phyloP scores from a whole-genome alignment of 2,797 vertebrate species.

The Antrozous pallidus region DNA sequence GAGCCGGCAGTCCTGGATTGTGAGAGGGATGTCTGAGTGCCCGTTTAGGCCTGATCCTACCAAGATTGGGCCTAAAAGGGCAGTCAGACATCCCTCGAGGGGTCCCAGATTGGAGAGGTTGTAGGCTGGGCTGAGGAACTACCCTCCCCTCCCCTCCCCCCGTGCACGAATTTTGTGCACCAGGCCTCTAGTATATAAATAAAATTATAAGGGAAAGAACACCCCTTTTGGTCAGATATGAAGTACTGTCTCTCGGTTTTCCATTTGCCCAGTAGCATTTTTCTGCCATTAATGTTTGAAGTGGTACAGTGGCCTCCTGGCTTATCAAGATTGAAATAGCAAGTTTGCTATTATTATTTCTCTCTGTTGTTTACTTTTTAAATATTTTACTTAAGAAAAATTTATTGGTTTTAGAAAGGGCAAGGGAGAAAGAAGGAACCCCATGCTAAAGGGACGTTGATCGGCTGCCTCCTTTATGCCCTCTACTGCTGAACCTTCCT shows the following conservation, averaged over 20 bases:
- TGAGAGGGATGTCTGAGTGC: too few species aligned
- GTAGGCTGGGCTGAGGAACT: too few species aligned
- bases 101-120: too few species aligned
- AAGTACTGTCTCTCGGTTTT: not conserved
- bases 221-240: not conserved
- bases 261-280: not conserved
- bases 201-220: not conserved
- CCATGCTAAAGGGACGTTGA: not conserved
- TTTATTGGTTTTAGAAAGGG: not conserved
- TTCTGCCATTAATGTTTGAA: conserved; percentile 5
- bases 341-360: not conserved
- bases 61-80: too few species aligned
- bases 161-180: too few species aligned
- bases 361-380: not conserved
- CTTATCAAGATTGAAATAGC: not conserved
- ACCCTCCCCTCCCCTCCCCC: too few species aligned
- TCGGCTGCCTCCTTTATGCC: not conserved
- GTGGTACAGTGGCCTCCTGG: not conserved
- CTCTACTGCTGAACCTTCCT: not conserved
- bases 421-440: not conserved
- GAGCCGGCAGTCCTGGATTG: too few species aligned
- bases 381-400: not conserved
- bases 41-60: too few species aligned
- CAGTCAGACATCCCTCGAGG: too few species aligned
- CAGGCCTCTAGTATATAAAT: too few species aligned